Evolutionary conservation across 2,888 invertebrate genomes (phyloP).

Genomic region (Heterodera filipjevi): DNA sequence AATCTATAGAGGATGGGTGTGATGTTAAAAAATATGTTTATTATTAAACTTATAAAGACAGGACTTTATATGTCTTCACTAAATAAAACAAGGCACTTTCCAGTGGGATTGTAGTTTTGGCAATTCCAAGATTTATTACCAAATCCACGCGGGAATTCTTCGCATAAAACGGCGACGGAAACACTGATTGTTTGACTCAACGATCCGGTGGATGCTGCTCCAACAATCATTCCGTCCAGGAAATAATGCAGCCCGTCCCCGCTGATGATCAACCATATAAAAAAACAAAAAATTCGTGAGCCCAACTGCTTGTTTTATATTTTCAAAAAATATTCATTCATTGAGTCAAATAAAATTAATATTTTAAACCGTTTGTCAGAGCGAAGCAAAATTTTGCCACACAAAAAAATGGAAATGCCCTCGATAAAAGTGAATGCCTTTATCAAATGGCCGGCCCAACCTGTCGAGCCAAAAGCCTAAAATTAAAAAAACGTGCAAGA

Average conservation of each 20-base stretch:
- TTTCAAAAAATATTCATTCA: too few species aligned
- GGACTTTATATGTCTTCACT: too few species aligned
- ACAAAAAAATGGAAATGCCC: slow-evolving; percentile 73
- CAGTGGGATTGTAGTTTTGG: too few species aligned
- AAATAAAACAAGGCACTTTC: too few species aligned
- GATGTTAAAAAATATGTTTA: too few species aligned
- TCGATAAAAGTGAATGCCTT: slow-evolving; percentile 70
- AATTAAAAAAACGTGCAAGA: too few species aligned
- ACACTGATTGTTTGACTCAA: slow-evolving; percentile 71
- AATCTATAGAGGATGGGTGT: too few species aligned
- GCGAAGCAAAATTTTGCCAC: too few species aligned
- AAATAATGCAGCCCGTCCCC: slow-evolving; percentile 74
- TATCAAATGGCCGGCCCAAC: slow-evolving; percentile 61
- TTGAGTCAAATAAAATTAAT: too few species aligned
- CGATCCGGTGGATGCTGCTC: slow-evolving; percentile 70
- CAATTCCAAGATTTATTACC: slow-evolving; percentile 66
- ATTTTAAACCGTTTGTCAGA: too few species aligned
- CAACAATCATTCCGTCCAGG: slow-evolving; percentile 72
- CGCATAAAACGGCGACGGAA: slow-evolving; percentile 72
- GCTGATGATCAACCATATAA: slow-evolving; percentile 70
- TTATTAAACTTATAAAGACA: too few species aligned
- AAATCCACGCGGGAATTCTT: slow-evolving; percentile 73
- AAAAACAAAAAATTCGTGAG: background rate
- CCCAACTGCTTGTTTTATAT: too few species aligned
- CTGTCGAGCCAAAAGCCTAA: slow-evolving; percentile 65